A percentile compares a stretch with the other conserved stretches of the same genome.
These are phyloP conservation scores for Pseudoips prasinana DNA, from an alignment of 2,888 invertebrate genomes.

Conservation along the genomic window DNA sequence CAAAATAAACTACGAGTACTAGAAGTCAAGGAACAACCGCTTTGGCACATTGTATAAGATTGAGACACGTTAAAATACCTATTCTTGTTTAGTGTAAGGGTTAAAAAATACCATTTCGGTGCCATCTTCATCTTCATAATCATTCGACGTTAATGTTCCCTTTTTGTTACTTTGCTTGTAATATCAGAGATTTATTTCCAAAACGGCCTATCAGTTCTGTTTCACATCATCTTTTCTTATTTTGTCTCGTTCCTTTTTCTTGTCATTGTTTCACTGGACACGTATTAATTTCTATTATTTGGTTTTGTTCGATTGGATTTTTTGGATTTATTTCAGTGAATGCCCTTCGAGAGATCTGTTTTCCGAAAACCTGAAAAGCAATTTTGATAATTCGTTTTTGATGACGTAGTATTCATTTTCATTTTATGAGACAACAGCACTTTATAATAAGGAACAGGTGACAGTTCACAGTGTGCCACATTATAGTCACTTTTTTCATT, in stretches of 20 bases:
- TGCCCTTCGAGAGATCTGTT: conserved; percentile 83
- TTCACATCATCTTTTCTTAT: conserved; percentile 68
- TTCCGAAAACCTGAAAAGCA: conserved; percentile 68
- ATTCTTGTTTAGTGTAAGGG: conserved; percentile 49
- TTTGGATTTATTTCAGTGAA: conserved; percentile 64
- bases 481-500: conserved; percentile 62
- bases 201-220: conserved; percentile 81
- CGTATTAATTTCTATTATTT: conserved; percentile 48
- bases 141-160: conserved; percentile 60
- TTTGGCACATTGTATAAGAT: conserved; percentile 60
- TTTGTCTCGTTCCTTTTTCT: conserved; percentile 64
- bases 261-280: conserved; percentile 66
- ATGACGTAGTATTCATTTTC: conserved; percentile 61
- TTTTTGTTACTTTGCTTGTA: conserved; percentile 73
- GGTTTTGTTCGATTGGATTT: conserved; percentile 38
- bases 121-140: conserved; percentile 64
- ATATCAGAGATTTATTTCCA: conserved; percentile 75
- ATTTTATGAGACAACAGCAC: conserved; percentile 65
- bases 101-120: conserved; percentile 45
- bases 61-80: conserved; percentile 49
- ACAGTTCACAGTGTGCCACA: conserved; percentile 62
- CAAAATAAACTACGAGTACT: conserved; percentile 33
- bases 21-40: conserved; percentile 39
- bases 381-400: conserved; percentile 53
- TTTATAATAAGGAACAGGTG: conserved; percentile 57